Conservation (phyloP, 1,140 invertebrate genomes). For the Formica selysi region DNA sequence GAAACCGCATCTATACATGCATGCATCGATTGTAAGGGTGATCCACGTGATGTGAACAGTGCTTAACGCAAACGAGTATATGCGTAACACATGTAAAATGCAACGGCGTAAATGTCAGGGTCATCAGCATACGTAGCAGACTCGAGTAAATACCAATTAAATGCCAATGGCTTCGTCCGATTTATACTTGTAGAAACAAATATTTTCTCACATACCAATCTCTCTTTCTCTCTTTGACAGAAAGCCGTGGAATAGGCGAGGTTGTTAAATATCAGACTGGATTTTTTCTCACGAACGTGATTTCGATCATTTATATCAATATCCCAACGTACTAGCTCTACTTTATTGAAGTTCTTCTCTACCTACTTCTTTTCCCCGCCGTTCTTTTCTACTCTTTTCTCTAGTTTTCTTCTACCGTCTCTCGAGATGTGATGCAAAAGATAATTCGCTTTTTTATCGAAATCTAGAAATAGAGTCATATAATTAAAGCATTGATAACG, state of each 20-base stretch:
- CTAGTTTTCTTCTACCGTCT: neutral
- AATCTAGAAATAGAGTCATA: too few relatives aligned
- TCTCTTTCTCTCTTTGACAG: neutral
- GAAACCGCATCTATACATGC: neutral
- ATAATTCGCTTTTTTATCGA: neutral
- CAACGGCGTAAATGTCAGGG: constrained; percentile 83
- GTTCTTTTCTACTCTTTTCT: neutral
- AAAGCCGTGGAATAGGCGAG: neutral
- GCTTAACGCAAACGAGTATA: constrained; percentile 71
- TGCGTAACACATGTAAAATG: constrained; percentile 77
- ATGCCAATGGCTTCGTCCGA: constrained; percentile 74
- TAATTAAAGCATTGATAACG: neutral
- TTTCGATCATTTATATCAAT: neutral
- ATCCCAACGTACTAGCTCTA: neutral
- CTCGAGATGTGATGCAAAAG: neutral
- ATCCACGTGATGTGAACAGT: constrained; percentile 15
- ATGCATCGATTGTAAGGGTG: neutral
- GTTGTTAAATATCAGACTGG: too few relatives aligned
- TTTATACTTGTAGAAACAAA: constrained; percentile 62
- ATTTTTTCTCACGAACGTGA: neutral
- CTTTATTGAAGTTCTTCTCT: neutral
- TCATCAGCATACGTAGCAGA: constrained; percentile 71
- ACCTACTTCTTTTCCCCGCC: too few relatives aligned
- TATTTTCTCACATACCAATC: constrained; percentile 35
- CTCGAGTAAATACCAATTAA: constrained; percentile 80